Conservation (phyloP, 2,888 invertebrate genomes). For the Sinohyriopsis cumingii region DNA sequence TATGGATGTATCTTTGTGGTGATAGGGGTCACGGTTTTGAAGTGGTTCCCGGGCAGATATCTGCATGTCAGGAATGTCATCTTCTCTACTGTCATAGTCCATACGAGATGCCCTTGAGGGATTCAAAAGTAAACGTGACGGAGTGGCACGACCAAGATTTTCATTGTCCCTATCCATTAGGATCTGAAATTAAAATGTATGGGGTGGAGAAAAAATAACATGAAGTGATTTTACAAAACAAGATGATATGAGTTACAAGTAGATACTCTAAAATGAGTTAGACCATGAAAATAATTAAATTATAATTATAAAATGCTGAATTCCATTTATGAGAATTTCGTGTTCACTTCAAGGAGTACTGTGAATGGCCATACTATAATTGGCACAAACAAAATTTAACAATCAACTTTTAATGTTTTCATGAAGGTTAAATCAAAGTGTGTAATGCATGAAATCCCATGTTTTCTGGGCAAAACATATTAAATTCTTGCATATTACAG, state of each 20-base stretch:
- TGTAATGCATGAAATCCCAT: no score
- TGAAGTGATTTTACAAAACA: background rate
- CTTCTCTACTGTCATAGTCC: conserved; percentile 38
- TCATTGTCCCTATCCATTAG: conserved; percentile 48
- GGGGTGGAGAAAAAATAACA: background rate
- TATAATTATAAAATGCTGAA: no score
- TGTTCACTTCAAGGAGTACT: no score
- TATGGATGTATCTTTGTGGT: conserved; percentile 25
- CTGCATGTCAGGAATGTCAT: conserved; percentile 41
- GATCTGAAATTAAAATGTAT: conserved; percentile 26
- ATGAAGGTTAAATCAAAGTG: no score
- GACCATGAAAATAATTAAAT: no score
- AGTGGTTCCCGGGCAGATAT: conserved; percentile 48
- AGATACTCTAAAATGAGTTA: background rate
- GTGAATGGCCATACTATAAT: no score
- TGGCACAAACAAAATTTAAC: no score
- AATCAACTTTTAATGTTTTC: no score
- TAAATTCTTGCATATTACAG: no score
- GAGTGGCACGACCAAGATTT: conserved; percentile 44
- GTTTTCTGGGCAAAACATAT: no score
- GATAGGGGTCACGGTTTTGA: conserved; percentile 41
- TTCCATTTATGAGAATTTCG: no score
- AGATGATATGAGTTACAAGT: background rate
- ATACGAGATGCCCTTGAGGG: conserved; percentile 45
- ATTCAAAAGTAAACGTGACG: conserved; percentile 39